A percentile compares a stretch with the other conserved stretches of the same genome.
Evolutionary conservation across 2,888 invertebrate genomes (phyloP).

Genomic region (Lepetodrilus schrolli): DNA sequence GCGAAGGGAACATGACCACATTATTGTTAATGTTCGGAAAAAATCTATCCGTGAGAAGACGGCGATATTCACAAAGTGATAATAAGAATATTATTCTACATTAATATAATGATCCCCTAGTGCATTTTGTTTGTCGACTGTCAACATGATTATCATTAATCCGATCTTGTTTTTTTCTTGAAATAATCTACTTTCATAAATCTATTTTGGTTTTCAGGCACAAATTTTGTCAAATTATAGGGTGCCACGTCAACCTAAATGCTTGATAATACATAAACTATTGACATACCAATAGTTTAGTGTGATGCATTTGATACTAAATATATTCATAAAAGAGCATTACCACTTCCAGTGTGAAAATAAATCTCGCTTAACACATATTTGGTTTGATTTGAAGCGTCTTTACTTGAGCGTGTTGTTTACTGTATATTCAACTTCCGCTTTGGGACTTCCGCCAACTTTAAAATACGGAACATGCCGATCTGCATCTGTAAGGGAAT

Average conservation of each 20-base stretch:
- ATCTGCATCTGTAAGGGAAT: too few species aligned
- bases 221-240: neutral
- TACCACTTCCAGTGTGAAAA: neutral
- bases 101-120: too few species aligned
- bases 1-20: too few species aligned
- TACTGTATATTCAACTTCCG: conserved; percentile 8
- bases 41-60: too few species aligned
- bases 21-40: too few species aligned
- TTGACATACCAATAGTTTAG: neutral
- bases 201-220: too few species aligned
- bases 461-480: conserved; percentile 2
- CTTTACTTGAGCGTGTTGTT: conserved; percentile 21
- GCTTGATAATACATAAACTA: neutral
- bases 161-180: too few species aligned
- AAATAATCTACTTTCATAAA: too few species aligned
- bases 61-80: too few species aligned
- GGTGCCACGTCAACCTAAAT: neutral
- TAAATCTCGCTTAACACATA: neutral
- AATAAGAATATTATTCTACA: too few species aligned
- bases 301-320: neutral
- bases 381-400: neutral
- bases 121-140: too few species aligned
- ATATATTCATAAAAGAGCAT: neutral
- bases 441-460: neutral
- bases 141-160: too few species aligned